Conservation (phyloP, 2,797 vertebrate species). For the Sebastes aleutianus region DNA sequence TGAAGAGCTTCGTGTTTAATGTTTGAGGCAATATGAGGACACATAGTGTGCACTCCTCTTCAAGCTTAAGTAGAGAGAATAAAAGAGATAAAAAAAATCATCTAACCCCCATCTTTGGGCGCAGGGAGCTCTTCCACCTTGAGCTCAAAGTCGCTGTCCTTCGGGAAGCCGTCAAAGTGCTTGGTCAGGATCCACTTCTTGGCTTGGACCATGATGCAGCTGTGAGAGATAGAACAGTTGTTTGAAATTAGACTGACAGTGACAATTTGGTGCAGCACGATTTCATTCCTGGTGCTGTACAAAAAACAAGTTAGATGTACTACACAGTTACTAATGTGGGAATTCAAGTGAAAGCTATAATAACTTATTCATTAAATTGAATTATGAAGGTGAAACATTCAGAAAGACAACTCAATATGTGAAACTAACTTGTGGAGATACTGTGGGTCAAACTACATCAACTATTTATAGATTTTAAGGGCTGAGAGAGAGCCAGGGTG, state of each 20-base stretch:
- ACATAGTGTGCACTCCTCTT: neutral
- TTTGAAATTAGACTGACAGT: neutral
- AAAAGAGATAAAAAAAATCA: neutral
- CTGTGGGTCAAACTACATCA: neutral
- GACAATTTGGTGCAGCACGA: neutral
- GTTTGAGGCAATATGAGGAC: neutral
- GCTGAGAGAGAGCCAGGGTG: too few relatives aligned
- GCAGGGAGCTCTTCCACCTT: constrained; percentile 83
- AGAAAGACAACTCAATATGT: neutral
- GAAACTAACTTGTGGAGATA: too few relatives aligned
- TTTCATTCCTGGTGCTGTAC: too few relatives aligned
- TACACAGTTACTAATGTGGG: neutral
- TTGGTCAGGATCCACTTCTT: constrained; percentile 87
- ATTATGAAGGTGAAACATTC: neutral
- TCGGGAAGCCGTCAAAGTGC: constrained; percentile 88
- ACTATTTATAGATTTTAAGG: too few relatives aligned
- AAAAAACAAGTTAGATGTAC: neutral
- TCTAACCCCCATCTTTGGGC: constrained; percentile 87
- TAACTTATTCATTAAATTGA: neutral
- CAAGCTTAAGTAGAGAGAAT: neutral
- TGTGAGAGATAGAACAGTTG: neutral
- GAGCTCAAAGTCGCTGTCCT: constrained; percentile 85
- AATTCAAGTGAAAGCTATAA: neutral
- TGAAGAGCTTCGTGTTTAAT: neutral
- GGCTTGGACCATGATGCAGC: constrained; percentile 81